phyloP scores from a whole-genome alignment of 2,113 vertebrate species.

The Lepisosteus osseus region DNA sequence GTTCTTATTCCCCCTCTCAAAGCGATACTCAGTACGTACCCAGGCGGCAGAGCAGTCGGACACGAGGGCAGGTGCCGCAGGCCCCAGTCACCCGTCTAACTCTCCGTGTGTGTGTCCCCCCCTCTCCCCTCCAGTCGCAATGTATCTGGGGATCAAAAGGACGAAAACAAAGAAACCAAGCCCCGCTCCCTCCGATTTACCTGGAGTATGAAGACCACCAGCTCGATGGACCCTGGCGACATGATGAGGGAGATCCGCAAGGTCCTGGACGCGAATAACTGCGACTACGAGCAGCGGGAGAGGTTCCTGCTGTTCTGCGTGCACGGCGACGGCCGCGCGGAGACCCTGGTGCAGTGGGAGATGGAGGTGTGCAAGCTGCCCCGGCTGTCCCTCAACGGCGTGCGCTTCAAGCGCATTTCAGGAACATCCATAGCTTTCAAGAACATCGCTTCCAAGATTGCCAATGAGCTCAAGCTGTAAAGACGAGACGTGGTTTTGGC shows the following conservation, averaged over 20 bases:
- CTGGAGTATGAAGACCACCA: slow-evolving; percentile 99
- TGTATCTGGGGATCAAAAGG: slow-evolving; percentile 93
- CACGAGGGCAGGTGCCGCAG: no score
- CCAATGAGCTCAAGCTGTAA: slow-evolving; percentile 99
- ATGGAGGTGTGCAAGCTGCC: slow-evolving; percentile 99
- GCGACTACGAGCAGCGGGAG: slow-evolving; percentile 95
- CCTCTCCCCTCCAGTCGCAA: slow-evolving; percentile 81
- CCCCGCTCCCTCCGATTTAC: slow-evolving; percentile 95
- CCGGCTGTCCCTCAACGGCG: slow-evolving; percentile 95
- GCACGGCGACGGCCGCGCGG: slow-evolving; percentile 86
- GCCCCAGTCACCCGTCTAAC: background rate
- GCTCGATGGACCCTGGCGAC: slow-evolving; percentile 91
- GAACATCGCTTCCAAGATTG: slow-evolving; percentile 99
- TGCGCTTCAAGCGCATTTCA: slow-evolving; percentile 96
- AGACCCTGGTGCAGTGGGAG: slow-evolving; percentile 97
- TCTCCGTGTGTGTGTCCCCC: background rate
- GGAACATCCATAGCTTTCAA: slow-evolving; percentile 99
- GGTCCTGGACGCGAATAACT: slow-evolving; percentile 95
- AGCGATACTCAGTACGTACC: no score
- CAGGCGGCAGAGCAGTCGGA: no score
- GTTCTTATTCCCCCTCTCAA: no score
- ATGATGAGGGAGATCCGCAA: slow-evolving; percentile 98
- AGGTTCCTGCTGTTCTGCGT: slow-evolving; percentile 94
- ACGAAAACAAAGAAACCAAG: slow-evolving; percentile 89
- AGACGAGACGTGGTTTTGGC: slow-evolving; percentile 71